Evolutionary conservation across 2,113 vertebrate genomes (phyloP), one percentile per base, ranked within the genome.

Genomic region (Irena cyanogastra): DNA sequence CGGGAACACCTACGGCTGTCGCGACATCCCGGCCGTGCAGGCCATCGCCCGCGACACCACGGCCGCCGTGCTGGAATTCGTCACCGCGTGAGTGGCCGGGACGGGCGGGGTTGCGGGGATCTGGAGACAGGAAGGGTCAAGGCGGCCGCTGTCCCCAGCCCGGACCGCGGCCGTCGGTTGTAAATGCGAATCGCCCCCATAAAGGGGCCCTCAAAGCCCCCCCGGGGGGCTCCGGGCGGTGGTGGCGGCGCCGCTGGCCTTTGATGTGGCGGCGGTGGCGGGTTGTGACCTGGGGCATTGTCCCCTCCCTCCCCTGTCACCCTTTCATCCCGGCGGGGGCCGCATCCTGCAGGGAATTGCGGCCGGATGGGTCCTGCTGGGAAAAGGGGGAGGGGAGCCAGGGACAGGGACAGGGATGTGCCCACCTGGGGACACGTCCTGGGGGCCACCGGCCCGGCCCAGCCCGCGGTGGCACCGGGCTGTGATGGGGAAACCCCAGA

Each of bases 1-100:
- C 44, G 98, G 98, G 47, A 98, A 99, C 97, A 98, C 92, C 63
- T 99, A 99, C 26, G n/a, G 66, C 94, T 98, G 98, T 74, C 85
- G 59, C 9, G 98, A 98, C 30, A 94, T 95, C 61, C 56, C 96
- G 6, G 97, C 98, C 69, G 88, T 99, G 89, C 98, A 98, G 86
- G 94, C 87, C 5, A 89, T 98, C 1, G 98, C 98, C 42, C 90
- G 97, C 79, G 97, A 97, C 92, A 98, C 98, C 63, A 97, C 98
- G 11, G 54, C 9, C 4, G 47, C 97, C 9, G 96, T 95, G 10
- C 87, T 98, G 68, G n/a, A 93, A 64, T 99, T 99, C 16, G 97
- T 98, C 98, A 95, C 98, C 42, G 95, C 96, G 98, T 99, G 97
- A 95, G 98, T 72, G 82, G 6, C 76, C 16, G 52, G 31, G 28